These are phyloP conservation scores for Rhyzopertha dominica DNA, from an alignment of 1,140 invertebrate species.

Conservation along the genomic window DNA sequence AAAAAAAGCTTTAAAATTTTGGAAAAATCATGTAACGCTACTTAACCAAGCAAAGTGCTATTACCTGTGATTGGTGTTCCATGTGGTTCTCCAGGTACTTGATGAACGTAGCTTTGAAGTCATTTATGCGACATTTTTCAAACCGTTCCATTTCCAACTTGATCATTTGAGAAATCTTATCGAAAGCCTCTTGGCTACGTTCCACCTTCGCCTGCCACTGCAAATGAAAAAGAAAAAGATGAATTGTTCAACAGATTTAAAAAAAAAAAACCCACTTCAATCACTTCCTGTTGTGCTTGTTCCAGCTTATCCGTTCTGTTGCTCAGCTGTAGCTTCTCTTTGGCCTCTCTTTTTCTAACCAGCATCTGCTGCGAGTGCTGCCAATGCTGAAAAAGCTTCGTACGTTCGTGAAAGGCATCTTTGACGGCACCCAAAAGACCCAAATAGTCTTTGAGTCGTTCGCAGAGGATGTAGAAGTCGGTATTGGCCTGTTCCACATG, in stretches of 20 bases:
- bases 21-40: too few species aligned
- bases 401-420: slow-evolving; percentile 96
- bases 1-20: too few species aligned
- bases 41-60: too few species aligned
- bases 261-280: slow-evolving; percentile 67
- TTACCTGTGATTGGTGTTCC: slow-evolving; percentile 90
- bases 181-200: slow-evolving; percentile 93
- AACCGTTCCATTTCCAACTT: slow-evolving; percentile 93
- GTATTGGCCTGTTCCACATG: slow-evolving; percentile 90
- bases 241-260: too few species aligned
- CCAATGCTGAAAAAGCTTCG: slow-evolving; percentile 97
- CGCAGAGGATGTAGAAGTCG: slow-evolving; percentile 89
- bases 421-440: slow-evolving; percentile 89
- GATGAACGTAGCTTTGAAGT: slow-evolving; percentile 86
- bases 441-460: slow-evolving; percentile 94
- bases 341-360: slow-evolving; percentile 90
- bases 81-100: slow-evolving; percentile 92
- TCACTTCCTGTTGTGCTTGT: slow-evolving; percentile 83
- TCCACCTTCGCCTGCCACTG: slow-evolving; percentile 96
- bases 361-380: slow-evolving; percentile 93
- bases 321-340: slow-evolving; percentile 85
- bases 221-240: too few species aligned
- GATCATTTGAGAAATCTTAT: slow-evolving; percentile 93
- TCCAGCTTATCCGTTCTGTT: slow-evolving; percentile 81
- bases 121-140: slow-evolving; percentile 80